Evolutionary conservation across 2,888 invertebrate species (phyloP).

Genomic region (Punctoribates punctum): DNA sequence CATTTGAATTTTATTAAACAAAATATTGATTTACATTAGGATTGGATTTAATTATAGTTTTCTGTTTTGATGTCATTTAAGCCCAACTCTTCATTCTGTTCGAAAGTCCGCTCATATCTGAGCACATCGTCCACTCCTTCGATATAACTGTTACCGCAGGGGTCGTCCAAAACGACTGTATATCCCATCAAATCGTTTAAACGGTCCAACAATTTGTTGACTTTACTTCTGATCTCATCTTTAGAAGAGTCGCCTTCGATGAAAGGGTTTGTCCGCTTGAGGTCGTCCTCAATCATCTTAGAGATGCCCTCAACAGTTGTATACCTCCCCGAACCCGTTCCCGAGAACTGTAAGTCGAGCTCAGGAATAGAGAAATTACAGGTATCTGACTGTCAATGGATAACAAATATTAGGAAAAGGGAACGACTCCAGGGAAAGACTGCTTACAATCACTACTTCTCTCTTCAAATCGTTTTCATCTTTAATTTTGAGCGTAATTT

Average conservation of each 20-base stretch:
- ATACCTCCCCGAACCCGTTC: conserved; percentile 84
- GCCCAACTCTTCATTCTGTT: conserved; percentile 93
- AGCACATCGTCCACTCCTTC: conserved; percentile 62
- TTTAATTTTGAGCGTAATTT: conserved; percentile 68
- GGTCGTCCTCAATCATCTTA: conserved; percentile 70
- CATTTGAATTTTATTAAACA: too few species aligned
- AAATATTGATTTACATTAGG: too few species aligned
- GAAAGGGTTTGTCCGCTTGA: conserved; percentile 55
- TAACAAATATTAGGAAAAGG: background rate
- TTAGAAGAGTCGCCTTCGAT: conserved; percentile 56
- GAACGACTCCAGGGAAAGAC: conserved; percentile 47
- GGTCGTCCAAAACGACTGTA: conserved; percentile 86
- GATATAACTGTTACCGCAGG: conserved; percentile 94
- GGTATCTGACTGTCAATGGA: conserved; percentile 67
- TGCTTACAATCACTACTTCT: conserved; percentile 41
- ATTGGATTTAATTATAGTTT: conserved; percentile 60
- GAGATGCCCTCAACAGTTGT: conserved; percentile 91
- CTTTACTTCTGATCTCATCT: conserved; percentile 57
- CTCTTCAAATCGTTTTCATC: conserved; percentile 42
- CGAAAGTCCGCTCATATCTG: conserved; percentile 74
- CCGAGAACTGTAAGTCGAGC: conserved; percentile 78
- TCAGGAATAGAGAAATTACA: conserved; percentile 77
- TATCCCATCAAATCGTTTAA: conserved; percentile 53
- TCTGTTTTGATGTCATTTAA: conserved; percentile 94
- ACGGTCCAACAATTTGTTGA: conserved; percentile 64